phyloP scores from a whole-genome alignment of 2,797 vertebrate species.

The Neosilurus hyrtlii region DNA sequence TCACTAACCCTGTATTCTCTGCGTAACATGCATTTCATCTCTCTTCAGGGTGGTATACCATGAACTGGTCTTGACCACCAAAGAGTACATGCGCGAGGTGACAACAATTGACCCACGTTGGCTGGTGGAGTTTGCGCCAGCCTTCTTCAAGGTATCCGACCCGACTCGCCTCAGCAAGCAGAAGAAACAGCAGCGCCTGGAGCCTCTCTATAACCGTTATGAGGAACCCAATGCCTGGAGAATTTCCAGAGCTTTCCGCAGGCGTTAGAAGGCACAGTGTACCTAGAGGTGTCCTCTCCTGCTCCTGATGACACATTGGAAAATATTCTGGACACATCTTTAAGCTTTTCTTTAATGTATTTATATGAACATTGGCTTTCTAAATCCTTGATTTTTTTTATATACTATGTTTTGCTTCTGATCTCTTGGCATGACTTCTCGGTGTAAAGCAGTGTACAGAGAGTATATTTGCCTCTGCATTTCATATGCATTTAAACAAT shows the following conservation, averaged over 20 bases:
- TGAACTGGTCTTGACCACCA: constrained; percentile 94
- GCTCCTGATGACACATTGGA: background rate
- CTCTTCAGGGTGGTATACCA: constrained; percentile 94
- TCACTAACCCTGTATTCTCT: background rate
- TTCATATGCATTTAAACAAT: background rate
- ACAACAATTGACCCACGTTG: constrained; percentile 97
- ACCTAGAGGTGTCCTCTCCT: background rate
- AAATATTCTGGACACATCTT: constrained; percentile 4
- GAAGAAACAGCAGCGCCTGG: constrained; percentile 95
- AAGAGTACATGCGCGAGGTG: constrained; percentile 98
- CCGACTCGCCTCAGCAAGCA: constrained; percentile 98
- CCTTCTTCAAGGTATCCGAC: constrained; percentile 98
- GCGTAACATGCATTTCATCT: background rate
- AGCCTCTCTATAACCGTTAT: constrained; percentile 95
- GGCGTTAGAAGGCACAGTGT: constrained; percentile 70
- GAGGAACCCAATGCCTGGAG: constrained; percentile 98
- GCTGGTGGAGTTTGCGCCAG: constrained; percentile 95
- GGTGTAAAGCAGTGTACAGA: constrained; percentile 11
- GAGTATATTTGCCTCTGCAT: background rate
- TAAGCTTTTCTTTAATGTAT: background rate
- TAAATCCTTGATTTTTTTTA: background rate
- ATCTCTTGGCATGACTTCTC: background rate
- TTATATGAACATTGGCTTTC: background rate
- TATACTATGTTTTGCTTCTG: background rate
- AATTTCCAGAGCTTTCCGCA: constrained; percentile 92